These are phyloP conservation scores for Heloderma charlesbogerti DNA, from an alignment of 2,113 vertebrate species.

Conservation along the genomic window DNA sequence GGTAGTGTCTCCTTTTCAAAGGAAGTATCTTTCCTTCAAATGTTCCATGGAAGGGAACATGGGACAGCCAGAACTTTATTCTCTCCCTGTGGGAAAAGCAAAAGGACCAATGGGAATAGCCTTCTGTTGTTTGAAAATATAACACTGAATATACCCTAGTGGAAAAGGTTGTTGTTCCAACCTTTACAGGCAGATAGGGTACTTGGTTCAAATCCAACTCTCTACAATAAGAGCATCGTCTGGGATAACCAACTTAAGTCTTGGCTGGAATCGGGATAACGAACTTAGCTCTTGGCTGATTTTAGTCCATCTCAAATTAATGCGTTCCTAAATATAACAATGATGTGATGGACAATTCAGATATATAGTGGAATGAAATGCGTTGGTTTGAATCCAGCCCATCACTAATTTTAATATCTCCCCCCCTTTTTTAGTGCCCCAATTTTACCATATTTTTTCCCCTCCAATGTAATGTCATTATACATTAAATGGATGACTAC, in stretches of 20 bases:
- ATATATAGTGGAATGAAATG: constrained; percentile 28
- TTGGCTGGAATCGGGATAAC: background rate
- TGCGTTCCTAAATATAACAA: constrained; percentile 6
- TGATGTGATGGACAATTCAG: constrained; percentile 8
- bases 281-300: background rate
- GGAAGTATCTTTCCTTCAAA: background rate
- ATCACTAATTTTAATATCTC: constrained; percentile 35
- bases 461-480: background rate
- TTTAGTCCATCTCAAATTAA: constrained; percentile 1
- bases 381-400: constrained; percentile 9
- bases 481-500: background rate
- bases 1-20: background rate
- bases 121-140: background rate
- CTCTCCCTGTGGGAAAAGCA: background rate
- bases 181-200: background rate
- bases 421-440: background rate
- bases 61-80: background rate
- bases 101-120: background rate
- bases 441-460: constrained; percentile 8
- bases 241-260: background rate
- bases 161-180: background rate
- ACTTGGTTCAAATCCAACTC: background rate
- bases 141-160: background rate
- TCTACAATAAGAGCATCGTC: background rate
- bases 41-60: background rate